Evolutionary conservation across 64 coral and sea anemone genomes (phyloP).

Genomic region (Astreopora myriophthalma): DNA sequence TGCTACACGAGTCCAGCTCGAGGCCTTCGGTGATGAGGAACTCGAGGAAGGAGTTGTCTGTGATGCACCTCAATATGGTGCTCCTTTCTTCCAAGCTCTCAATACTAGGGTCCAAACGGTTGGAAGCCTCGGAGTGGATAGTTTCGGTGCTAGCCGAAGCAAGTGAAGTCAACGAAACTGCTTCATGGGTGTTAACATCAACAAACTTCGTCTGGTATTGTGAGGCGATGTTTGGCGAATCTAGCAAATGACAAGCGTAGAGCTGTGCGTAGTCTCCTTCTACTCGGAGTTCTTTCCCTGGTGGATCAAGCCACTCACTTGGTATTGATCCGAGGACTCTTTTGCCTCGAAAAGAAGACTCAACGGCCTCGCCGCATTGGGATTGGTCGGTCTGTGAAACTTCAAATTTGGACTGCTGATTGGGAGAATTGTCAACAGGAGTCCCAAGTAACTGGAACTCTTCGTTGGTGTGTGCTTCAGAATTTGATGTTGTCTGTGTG

Average conservation of each 20-base stretch:
- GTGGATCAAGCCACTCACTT: background rate
- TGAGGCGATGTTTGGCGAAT: background rate
- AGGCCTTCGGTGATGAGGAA: constrained; percentile 43
- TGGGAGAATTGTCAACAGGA: background rate
- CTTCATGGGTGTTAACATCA: background rate
- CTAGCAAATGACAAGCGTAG: background rate
- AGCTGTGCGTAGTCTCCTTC: background rate
- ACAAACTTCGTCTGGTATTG: background rate
- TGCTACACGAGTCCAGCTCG: constrained; percentile 3
- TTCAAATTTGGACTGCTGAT: background rate
- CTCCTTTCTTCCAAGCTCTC: background rate
- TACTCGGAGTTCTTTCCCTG: background rate
- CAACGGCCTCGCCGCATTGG: background rate
- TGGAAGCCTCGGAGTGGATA: background rate
- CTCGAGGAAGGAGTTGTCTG: constrained; percentile 37
- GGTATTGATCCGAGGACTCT: background rate
- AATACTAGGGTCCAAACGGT: background rate
- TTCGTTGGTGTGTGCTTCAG: background rate
- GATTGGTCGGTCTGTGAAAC: background rate
- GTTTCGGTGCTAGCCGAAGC: constrained; percentile 11
- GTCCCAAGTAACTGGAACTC: background rate
- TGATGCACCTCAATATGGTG: constrained; percentile 45
- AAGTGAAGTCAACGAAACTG: background rate
- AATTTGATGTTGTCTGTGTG: background rate
- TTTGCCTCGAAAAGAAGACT: background rate